Evolutionary conservation across 1,140 invertebrate genomes (phyloP).

Genomic region (Vanessa tameamea): DNA sequence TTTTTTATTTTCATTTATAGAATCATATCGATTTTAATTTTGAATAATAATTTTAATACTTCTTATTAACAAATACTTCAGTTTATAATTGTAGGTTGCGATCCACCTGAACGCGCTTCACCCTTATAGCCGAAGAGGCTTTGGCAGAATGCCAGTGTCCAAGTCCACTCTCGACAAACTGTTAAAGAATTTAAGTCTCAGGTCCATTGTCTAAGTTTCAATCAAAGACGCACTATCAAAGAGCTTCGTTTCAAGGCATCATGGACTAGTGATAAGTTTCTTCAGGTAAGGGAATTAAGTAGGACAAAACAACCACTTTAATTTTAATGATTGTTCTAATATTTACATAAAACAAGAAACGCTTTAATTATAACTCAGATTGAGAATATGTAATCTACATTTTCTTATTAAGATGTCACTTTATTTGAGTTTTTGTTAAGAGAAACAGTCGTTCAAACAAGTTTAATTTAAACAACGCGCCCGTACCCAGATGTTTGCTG

Average conservation of each 20-base stretch:
- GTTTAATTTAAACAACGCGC: slow-evolving; percentile 64
- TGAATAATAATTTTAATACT: neutral
- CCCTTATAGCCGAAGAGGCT: slow-evolving; percentile 31
- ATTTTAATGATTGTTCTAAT: slow-evolving; percentile 4
- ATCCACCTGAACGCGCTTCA: slow-evolving; percentile 39
- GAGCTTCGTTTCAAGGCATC: slow-evolving; percentile 24
- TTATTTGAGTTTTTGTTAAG: slow-evolving; percentile 59
- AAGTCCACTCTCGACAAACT: slow-evolving; percentile 43
- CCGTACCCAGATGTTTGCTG: slow-evolving; percentile 66
- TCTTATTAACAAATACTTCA: slow-evolving; percentile 20
- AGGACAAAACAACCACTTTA: neutral
- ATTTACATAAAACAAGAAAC: neutral
- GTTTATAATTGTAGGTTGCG: slow-evolving; percentile 27
- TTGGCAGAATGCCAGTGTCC: slow-evolving; percentile 42
- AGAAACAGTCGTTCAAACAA: slow-evolving; percentile 61
- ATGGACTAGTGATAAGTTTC: slow-evolving; percentile 24
- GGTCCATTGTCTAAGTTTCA: slow-evolving; percentile 49
- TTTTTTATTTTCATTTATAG: neutral
- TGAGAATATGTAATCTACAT: slow-evolving; percentile 37
- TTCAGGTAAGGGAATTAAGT: slow-evolving; percentile 1
- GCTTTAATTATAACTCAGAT: slow-evolving; percentile 23
- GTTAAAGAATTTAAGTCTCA: slow-evolving; percentile 51
- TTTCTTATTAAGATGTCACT: slow-evolving; percentile 55
- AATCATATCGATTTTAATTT: neutral
- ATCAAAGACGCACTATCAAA: slow-evolving; percentile 36